These are phyloP conservation scores for Sebastes fasciatus DNA, from an alignment of 2,113 vertebrate genomes.

Conservation along the genomic window DNA sequence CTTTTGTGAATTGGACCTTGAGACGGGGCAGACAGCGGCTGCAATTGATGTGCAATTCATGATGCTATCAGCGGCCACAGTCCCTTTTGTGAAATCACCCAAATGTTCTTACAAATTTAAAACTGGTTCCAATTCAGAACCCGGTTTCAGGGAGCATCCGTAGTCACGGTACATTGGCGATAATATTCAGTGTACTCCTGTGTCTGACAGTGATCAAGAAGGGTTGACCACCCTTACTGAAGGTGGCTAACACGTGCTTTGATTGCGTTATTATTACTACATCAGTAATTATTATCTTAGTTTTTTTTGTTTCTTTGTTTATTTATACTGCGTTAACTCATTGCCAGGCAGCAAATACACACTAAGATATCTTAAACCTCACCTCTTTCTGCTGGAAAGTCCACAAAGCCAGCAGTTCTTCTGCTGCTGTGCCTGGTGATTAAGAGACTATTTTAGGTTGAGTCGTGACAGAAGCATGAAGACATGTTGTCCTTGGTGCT, in stretches of 20 bases:
- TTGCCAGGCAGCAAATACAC: not conserved
- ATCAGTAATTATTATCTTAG: not conserved
- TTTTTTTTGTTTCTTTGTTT: not conserved
- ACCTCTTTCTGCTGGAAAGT: not conserved
- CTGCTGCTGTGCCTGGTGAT: not conserved
- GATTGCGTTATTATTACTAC: not conserved
- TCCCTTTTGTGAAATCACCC: too few species aligned
- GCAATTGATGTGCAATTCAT: too few species aligned
- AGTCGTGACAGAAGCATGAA: slow-evolving; percentile 27
- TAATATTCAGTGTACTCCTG: not conserved
- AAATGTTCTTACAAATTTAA: too few species aligned
- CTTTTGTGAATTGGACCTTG: too few species aligned
- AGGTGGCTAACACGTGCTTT: too few species aligned
- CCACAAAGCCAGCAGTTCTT: too few species aligned
- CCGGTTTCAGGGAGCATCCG: too few species aligned
- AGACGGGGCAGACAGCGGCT: too few species aligned
- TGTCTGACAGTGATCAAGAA: not conserved
- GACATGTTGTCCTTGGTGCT: slow-evolving; percentile 18
- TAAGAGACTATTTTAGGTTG: slow-evolving; percentile 11
- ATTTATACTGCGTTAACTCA: not conserved
- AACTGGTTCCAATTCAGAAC: too few species aligned
- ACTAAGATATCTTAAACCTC: too few species aligned
- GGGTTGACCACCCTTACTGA: not conserved
- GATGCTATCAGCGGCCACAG: too few species aligned
- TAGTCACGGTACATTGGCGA: too few species aligned